Evolutionary conservation across 2,888 invertebrate species (phyloP), one percentile per base, ranked within the genome.

Genomic region (Brachyptera risi): DNA sequence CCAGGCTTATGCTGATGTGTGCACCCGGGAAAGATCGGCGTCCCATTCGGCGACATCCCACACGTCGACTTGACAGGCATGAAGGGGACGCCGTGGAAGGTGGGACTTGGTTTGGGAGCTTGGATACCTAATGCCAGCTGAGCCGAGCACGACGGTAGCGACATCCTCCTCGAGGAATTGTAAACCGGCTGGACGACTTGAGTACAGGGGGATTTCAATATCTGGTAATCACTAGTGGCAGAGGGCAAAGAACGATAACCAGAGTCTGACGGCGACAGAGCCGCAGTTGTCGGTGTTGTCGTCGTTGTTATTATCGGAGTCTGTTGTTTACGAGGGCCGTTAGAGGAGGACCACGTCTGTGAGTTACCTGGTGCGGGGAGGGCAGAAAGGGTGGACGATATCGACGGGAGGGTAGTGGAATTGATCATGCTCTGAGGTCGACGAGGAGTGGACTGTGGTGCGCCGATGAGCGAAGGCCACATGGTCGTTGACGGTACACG

Each of bases 171-270:
- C 21, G 58, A 27, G 17, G 63, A 40, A 2, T 42, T 24, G 35
- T 11, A 26, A 15, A 49, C 26, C 40, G 61, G 26, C 50, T 23
- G 40, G 19, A 31, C 49, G 13, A 27, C 23, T 11, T 49, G 17
- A n/a, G 58, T 40, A 31, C 64, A 60, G 17, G 66, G 66, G 47
- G 81, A 80, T 67, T 81, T 76, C 65, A 80, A 79, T 58, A 84
- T 73, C 73, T 83, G 83, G 71, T 84, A 82, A 69, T 84, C 84
- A 72, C 83, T 84, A 47, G 83, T 75, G 54, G 83, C 80, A 67
- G 83, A 80, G 65, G 84, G 83, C 64, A 84, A 68, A 7, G 79
- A 78, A 56, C 79, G 74, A 71, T 80, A 80, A 21, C 78, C 79
- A 4, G 78, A 77, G 64, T 79, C 79, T 0, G 77, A 76, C 0